Evolutionary conservation across 2,888 invertebrate species (phyloP), one percentile per base, ranked within the genome.

Genomic region (Athripsodes cinereus): DNA sequence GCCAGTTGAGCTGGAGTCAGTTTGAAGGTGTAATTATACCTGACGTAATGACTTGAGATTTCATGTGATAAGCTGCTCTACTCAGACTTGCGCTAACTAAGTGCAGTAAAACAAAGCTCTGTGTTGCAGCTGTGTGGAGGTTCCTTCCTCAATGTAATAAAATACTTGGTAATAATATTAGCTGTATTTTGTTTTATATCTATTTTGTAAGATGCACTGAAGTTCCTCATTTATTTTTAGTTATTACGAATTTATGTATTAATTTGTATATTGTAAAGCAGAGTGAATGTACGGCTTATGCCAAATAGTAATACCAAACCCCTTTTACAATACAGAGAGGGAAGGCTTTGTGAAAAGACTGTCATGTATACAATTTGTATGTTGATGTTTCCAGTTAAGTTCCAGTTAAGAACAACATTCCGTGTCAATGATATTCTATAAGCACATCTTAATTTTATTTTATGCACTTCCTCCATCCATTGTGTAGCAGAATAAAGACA

Each of bases 161-260:
- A 34, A 20, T 31, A 20, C 46, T 26, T 26, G 26, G 26, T 26
- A 40, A 49, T 54, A 44, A 53, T 46, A 53, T 58, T 61, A 53
- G 26, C 51, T 57, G 57, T 57, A 57, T 22, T 57, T 47, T n/a
- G n/a, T n/a, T 58, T 58, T 19, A 53, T 59, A 57, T 56, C 49
- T 61, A 56, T 57, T 56, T 61, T 57, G 53, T 62, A 62, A 62
- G 62, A 52, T 62, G 62, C 62, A 62, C 62, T 60, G 58, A 62
- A 62, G 62, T 62, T 62, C 62, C 62, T 62, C 58, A 60, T 61
- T 58, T 60, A 61, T 55, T 56, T 53, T 59, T 56, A 56, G 53
- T 51, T 59, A 59, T 55, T 58, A 49, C 55, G 55, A 58, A 57
- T 57, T 49, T 54, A 58, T 54, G 26, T 31, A 51, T 18, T 31